A percentile compares a stretch with the other conserved stretches of the same genome.
Conservation (phyloP, 2,113 vertebrate species). For the Ciconia stormi region DNA sequence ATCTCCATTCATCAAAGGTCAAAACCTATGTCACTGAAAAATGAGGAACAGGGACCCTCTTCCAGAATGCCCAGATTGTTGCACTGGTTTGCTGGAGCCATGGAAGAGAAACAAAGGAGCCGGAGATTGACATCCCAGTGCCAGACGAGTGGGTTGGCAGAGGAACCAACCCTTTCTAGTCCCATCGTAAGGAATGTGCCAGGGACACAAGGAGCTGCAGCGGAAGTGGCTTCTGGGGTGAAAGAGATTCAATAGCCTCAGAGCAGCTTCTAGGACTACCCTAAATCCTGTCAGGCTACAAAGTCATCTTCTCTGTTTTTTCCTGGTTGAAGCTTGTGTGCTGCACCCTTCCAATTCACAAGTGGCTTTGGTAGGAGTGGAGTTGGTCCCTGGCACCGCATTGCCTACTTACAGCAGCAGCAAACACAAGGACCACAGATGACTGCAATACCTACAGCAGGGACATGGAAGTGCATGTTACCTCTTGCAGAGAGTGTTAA, state of each 20-base stretch:
- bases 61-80: not conserved
- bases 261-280: not conserved
- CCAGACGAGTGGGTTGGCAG: not conserved
- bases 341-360: not conserved
- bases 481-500: slow-evolving; percentile 18
- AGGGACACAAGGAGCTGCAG: not conserved
- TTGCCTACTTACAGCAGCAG: not conserved
- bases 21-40: not conserved
- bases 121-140: not conserved
- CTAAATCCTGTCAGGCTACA: not conserved
- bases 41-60: not conserved
- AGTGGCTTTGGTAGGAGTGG: not conserved
- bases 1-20: not conserved
- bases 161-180: not conserved
- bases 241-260: not conserved
- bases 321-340: not conserved
- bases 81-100: not conserved
- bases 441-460: not conserved
- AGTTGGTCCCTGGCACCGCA: not conserved
- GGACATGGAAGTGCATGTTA: not conserved
- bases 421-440: not conserved
- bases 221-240: not conserved
- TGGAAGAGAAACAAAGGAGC: not conserved
- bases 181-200: not conserved
- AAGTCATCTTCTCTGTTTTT: not conserved